Percentiles rank a stretch among this genome's conserved stretches.
Evolutionary conservation across 2,113 vertebrate species (phyloP).

Genomic region (Zeus faber): DNA sequence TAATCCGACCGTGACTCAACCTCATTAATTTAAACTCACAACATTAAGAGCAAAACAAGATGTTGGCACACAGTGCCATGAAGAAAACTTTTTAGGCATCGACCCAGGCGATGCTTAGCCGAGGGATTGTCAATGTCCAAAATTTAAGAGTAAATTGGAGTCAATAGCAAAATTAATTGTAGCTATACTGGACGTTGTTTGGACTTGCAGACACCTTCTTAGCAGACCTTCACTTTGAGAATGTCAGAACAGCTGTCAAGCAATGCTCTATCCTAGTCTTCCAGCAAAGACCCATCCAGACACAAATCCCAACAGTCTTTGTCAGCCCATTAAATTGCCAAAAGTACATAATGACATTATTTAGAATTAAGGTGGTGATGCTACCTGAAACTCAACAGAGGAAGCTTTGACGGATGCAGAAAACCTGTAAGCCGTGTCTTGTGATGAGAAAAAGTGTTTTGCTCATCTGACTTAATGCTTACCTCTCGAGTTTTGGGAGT

Average conservation of each 20-base stretch:
- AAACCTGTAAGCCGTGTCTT: slow-evolving; percentile 61
- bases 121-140: no score
- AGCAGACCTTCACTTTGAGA: slow-evolving; percentile 35
- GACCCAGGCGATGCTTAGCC: not conserved
- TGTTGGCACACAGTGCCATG: slow-evolving; percentile 12
- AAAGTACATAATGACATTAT: slow-evolving; percentile 26
- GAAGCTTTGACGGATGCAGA: slow-evolving; percentile 34
- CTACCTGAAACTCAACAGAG: slow-evolving; percentile 31
- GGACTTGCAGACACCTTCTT: no score
- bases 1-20: slow-evolving; percentile 9
- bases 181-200: no score
- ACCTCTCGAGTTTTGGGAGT: slow-evolving; percentile 2
- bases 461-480: slow-evolving; percentile 26
- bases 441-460: slow-evolving; percentile 43
- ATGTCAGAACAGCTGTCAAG: slow-evolving; percentile 13
- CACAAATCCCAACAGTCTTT: slow-evolving; percentile 43
- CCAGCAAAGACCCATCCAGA: not conserved
- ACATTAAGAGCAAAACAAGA: slow-evolving; percentile 18
- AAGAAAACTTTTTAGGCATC: slow-evolving; percentile 14
- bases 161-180: no score
- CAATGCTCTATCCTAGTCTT: slow-evolving; percentile 1
- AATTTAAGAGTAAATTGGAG: no score
- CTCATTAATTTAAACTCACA: slow-evolving; percentile 9
- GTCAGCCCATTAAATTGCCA: slow-evolving; percentile 36
- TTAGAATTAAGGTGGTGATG: slow-evolving; percentile 23